Evolutionary conservation across 2,797 vertebrate genomes (phyloP), one percentile per base, ranked within the genome.

Genomic region (Pteronotus mesoamericanus): DNA sequence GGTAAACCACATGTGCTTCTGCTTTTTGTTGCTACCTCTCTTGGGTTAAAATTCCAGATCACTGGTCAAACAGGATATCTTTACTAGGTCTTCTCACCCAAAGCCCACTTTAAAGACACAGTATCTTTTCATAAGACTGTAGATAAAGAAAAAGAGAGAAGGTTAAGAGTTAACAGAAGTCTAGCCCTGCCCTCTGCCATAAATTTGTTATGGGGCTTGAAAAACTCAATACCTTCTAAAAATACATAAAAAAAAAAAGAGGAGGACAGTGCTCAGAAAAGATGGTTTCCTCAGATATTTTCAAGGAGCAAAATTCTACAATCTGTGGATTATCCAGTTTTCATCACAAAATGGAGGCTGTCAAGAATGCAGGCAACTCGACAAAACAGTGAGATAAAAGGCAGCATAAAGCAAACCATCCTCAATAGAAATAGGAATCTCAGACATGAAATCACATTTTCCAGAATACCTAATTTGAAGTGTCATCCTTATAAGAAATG

Each of bases 381-480:
- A 44, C 57, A 95, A 74, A 16, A 44, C 15, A 34, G 9, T 2
- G 32, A 79, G 82, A n/a, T n/a, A n/a, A n/a, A n/a, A 68, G 55
- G 82, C 96, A 97, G 85, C 3, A n/a, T 1, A 94, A 55, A 90
- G 39, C 16, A 44, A 61, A 48, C 37, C 26, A 6, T 14, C 34
- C 29, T 61, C 57, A 69, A 80, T 0, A 84, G 59, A 77, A 90
- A 90, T 2, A 53, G 16, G 18, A 89, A 85, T 80, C 32, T 69
- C 42, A 95, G 61, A 93, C 24, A 48, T 4, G 42, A 95, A 96
- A 91, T 51, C 22, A 42, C 51, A 59, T 93, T 93, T 55, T 71
- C 86, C 75, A 26, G 80, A 86, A 96, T 29, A 77, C 51, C 68
- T 94, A 75, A 83, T 12, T 84, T 88, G 64, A 95, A 94, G 94